Conservation (phyloP, 1,140 invertebrate genomes). For the Leguminivora glycinivorella region DNA sequence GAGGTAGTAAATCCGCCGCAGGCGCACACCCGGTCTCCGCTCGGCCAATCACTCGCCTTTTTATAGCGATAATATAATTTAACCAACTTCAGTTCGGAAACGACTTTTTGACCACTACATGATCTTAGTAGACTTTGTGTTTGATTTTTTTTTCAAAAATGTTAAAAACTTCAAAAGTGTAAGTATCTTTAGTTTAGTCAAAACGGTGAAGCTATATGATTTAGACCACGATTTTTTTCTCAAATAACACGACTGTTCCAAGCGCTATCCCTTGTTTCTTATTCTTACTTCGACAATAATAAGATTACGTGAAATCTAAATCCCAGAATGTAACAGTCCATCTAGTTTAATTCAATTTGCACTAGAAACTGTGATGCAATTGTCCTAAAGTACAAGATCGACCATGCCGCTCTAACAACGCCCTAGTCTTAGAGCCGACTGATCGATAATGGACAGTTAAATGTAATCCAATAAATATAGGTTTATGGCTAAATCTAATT, state of each 20-base stretch:
- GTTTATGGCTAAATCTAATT: slow-evolving; percentile 3
- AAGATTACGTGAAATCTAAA: neutral
- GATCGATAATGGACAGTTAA: neutral
- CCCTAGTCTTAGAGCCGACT: neutral
- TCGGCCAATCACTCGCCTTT: neutral
- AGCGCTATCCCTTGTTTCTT: no score
- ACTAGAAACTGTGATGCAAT: neutral
- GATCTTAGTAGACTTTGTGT: neutral
- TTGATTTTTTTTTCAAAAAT: neutral
- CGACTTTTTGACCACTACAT: neutral
- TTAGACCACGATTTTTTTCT: no score
- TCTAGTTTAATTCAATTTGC: neutral
- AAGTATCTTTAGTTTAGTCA: no score
- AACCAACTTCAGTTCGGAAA: slow-evolving; percentile 1
- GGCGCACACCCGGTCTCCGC: neutral
- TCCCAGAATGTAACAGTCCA: neutral
- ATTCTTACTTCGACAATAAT: neutral
- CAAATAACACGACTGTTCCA: no score
- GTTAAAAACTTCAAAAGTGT: no score
- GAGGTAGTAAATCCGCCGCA: neutral
- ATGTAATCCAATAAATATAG: neutral
- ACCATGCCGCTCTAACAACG: neutral
- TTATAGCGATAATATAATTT: neutral
- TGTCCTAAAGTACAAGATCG: neutral
- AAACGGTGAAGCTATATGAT: no score